These are phyloP conservation scores for Nomada fucata DNA, from an alignment of 2,888 invertebrate species.

Conservation along the genomic window DNA sequence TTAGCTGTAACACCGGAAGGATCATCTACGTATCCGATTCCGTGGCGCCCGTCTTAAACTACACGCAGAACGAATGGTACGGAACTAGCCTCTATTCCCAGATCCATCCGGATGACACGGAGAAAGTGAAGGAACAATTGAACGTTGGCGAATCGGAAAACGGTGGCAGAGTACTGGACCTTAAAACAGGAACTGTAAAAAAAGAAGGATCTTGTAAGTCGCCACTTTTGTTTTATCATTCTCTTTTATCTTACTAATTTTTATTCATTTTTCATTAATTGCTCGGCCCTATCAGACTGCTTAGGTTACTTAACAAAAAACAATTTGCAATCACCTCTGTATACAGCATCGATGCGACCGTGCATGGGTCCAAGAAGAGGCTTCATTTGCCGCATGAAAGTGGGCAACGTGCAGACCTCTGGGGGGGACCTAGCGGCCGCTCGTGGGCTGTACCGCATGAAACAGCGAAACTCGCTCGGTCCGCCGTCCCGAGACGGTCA, in stretches of 20 bases:
- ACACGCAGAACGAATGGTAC: slow-evolving; percentile 99
- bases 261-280: too few relatives aligned
- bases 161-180: slow-evolving; percentile 96
- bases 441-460: slow-evolving; percentile 93
- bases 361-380: slow-evolving; percentile 99
- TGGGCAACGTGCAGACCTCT: slow-evolving; percentile 90
- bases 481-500: slow-evolving; percentile 95
- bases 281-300: too few relatives aligned
- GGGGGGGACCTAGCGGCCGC: slow-evolving; percentile 90
- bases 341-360: slow-evolving; percentile 95
- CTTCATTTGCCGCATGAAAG: slow-evolving; percentile 99
- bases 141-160: slow-evolving; percentile 98
- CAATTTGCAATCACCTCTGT: background rate
- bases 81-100: slow-evolving; percentile 97
- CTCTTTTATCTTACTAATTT: too few relatives aligned
- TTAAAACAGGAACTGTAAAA: slow-evolving; percentile 99
- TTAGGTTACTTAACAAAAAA: too few relatives aligned
- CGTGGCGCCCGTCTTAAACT: slow-evolving; percentile 98
- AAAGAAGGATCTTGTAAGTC: slow-evolving; percentile 98
- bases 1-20: slow-evolving; percentile 98
- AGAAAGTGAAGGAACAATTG: slow-evolving; percentile 98
- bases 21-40: slow-evolving; percentile 99
- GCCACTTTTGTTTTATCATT: slow-evolving; percentile 1
- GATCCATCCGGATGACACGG: slow-evolving; percentile 98
- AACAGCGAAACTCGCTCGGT: slow-evolving; percentile 97